Evolutionary conservation across 2,113 vertebrate genomes (phyloP).

Genomic region (Cebidichthys violaceus): DNA sequence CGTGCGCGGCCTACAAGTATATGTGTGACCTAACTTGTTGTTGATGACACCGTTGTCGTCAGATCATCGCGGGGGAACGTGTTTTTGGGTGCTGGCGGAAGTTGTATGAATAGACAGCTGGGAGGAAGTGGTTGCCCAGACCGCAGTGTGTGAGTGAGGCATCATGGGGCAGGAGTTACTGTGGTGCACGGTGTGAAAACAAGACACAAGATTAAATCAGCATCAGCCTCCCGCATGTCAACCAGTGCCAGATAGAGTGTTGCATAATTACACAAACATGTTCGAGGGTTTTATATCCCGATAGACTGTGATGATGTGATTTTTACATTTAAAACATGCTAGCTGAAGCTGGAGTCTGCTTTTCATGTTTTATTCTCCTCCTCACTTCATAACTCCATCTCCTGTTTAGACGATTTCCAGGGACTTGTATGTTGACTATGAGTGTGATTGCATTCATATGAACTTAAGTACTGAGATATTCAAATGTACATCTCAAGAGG

Average conservation of each 20-base stretch:
- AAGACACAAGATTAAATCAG: slow-evolving; percentile 7
- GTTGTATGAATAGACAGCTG: slow-evolving; percentile 66
- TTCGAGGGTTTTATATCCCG: not conserved
- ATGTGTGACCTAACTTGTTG: slow-evolving; percentile 36
- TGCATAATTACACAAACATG: not conserved
- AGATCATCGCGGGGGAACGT: slow-evolving; percentile 28
- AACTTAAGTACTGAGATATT: not conserved
- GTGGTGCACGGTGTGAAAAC: slow-evolving; percentile 43
- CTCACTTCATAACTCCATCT: not conserved
- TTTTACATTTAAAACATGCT: slow-evolving; percentile 3
- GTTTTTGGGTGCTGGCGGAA: slow-evolving; percentile 64
- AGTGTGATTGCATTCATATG: not conserved
- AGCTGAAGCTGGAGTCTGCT: not conserved
- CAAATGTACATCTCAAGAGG: not conserved
- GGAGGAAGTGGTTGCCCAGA: slow-evolving; percentile 72
- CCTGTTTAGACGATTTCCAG: not conserved
- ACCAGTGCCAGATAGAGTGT: not conserved
- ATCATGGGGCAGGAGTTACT: slow-evolving; percentile 30
- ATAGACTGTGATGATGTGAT: not conserved
- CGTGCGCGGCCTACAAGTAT: too few species aligned
- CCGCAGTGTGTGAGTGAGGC: slow-evolving; percentile 57
- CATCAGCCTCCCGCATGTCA: not conserved
- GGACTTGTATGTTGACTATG: slow-evolving; percentile 33
- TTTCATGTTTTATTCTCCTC: not conserved
- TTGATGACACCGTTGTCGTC: slow-evolving; percentile 42